Evolutionary conservation across 2,888 invertebrate species (phyloP), one percentile per base, ranked within the genome.

Genomic region (Hetaerina titia): DNA sequence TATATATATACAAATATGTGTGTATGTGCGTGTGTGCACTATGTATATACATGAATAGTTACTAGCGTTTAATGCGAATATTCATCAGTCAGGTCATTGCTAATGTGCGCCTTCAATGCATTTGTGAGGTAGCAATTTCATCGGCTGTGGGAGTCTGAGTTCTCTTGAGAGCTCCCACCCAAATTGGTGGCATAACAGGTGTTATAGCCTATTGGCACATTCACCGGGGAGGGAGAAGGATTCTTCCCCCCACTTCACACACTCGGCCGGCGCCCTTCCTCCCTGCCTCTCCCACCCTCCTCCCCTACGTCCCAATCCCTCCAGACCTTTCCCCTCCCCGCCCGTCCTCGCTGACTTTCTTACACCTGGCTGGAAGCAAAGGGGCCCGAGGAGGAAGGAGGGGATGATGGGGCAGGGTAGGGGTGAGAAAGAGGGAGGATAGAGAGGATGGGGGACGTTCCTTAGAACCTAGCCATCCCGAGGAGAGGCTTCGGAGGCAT

Each of bases 121-220:
- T 81, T 81, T 9, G 81, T 9, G 81, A 31, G 81, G 81, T 81
- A 81, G 81, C 81, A 81, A 81, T 81, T 81, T 81, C 31, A 81
- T 31, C 31, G 81, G n/a, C 81, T 13, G 81, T 31, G 81, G 81
- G 31, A 31, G 81, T 81, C n/a, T 11, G 81, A 31, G 31, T 31
- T 15, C n/a, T 69, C n/a, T 69, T 31, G 25, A 31, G 81, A 81
- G 81, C 7, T 45, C 2, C 7, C 81, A 13, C 19, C 25, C 81
- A 81, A 81, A 81, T 25, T 81, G 81, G 92, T 63, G 92, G 92
- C 92, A 92, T 74, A 92, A 92, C 92, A 92, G 69, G 69, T 92
- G 69, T 92, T 92, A 69, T 90, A 64, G 56, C 69, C 92, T 22
- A 45, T 92, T 69, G 92, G 92, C 69, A 69, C 92, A 22, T 92